Percentiles rank a stretch among this genome's conserved stretches.
Evolutionary conservation across 2,888 invertebrate genomes (phyloP).

Genomic region (Coremacera marginata): DNA sequence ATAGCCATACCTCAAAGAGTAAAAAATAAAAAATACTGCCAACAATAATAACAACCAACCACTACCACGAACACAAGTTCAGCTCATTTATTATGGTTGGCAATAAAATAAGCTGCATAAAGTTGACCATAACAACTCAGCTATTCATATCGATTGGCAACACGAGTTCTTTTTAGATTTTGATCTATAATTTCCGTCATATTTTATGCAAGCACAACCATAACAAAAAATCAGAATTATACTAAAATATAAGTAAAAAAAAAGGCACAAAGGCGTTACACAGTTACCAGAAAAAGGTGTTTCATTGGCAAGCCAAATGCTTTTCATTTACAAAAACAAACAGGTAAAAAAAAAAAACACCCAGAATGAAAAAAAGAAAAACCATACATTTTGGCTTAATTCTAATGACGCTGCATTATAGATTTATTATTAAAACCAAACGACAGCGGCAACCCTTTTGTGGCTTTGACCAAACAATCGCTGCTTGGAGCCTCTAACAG

Average conservation of each 20-base stretch:
- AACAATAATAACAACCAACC: too few species aligned
- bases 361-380: background rate
- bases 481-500: background rate
- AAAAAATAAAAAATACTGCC: too few species aligned
- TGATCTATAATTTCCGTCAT: constrained; percentile 14
- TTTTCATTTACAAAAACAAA: background rate
- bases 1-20: too few species aligned
- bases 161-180: constrained; percentile 4
- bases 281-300: constrained; percentile 4
- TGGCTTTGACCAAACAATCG: background rate
- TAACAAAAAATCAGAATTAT: background rate
- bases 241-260: background rate
- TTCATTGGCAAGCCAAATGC: background rate
- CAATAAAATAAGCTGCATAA: too few species aligned
- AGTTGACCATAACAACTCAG: too few species aligned
- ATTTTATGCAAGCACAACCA: background rate
- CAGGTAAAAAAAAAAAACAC: background rate
- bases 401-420: constrained; percentile 24
- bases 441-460: constrained; percentile 13
- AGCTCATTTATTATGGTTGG: too few species aligned
- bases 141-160: constrained; percentile 8
- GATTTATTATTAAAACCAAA: constrained; percentile 31
- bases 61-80: too few species aligned
- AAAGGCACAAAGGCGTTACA: background rate
- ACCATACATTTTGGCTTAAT: background rate